Evolutionary conservation across 2,888 invertebrate species (phyloP).

Genomic region (Platynereis dumerilii): DNA sequence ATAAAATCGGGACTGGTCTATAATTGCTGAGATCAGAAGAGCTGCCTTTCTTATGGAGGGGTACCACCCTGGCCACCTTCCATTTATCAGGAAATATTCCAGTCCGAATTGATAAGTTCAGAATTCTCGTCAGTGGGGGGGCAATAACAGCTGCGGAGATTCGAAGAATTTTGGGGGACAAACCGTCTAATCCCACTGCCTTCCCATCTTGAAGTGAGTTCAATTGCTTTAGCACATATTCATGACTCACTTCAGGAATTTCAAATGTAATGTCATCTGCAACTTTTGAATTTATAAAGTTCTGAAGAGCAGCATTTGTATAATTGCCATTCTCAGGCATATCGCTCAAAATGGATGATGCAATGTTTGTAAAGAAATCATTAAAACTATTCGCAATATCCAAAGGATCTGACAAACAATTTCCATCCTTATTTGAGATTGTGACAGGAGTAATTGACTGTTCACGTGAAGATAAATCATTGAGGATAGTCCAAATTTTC

Average conservation of each 20-base stretch:
- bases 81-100: slow-evolving; percentile 4
- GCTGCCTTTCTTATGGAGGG: slow-evolving; percentile 5
- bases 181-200: neutral
- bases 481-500: neutral
- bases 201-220: neutral
- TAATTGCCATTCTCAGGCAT: neutral
- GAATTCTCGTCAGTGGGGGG: neutral
- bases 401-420: neutral
- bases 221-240: neutral
- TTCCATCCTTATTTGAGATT: neutral
- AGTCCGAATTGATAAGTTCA: neutral
- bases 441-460: neutral
- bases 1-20: neutral
- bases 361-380: slow-evolving; percentile 1
- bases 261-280: neutral
- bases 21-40: neutral
- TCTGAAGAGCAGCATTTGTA: neutral
- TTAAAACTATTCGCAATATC: slow-evolving; percentile 7
- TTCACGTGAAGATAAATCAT: neutral
- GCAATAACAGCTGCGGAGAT: neutral
- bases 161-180: neutral
- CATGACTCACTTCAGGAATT: neutral
- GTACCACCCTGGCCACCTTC: slow-evolving; percentile 5
- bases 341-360: neutral
- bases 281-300: neutral